Conservation (phyloP, 2,113 vertebrate genomes). For the Piprites chloris region DNA sequence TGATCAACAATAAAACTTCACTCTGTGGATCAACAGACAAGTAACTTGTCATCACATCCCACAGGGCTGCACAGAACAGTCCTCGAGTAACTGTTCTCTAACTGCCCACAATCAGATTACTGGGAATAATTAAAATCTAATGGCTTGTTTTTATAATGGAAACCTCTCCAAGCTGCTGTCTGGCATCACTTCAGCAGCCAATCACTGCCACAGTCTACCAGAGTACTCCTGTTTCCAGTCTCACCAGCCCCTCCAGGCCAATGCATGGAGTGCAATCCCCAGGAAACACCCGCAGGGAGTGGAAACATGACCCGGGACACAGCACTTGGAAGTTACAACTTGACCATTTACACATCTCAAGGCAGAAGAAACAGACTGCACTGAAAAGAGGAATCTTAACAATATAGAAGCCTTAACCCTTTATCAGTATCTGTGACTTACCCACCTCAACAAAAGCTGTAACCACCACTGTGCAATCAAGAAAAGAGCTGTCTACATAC, state of each 20-base stretch:
- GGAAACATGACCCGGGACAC: neutral
- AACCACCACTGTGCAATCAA: neutral
- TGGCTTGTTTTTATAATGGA: neutral
- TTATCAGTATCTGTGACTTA: neutral
- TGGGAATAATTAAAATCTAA: neutral
- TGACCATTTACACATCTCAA: neutral
- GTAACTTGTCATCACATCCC: neutral
- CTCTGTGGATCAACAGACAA: neutral
- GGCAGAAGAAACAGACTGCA: neutral
- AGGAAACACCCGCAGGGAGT: neutral
- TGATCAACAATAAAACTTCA: neutral
- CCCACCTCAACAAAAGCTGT: neutral
- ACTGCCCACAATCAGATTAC: neutral
- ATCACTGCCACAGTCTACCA: neutral
- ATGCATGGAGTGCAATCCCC: accelerated
- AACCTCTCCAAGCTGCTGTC: neutral
- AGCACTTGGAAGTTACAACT: neutral
- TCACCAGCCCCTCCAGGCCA: neutral
- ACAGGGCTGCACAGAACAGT: neutral
- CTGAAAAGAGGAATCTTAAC: neutral
- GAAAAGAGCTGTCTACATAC: neutral
- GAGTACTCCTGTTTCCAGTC: neutral
- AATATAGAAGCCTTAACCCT: neutral
- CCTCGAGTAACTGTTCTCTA: neutral
- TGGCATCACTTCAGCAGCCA: neutral